Evolutionary conservation across 2,113 vertebrate genomes (phyloP).

Genomic region (Chaenocephalus aceratus): DNA sequence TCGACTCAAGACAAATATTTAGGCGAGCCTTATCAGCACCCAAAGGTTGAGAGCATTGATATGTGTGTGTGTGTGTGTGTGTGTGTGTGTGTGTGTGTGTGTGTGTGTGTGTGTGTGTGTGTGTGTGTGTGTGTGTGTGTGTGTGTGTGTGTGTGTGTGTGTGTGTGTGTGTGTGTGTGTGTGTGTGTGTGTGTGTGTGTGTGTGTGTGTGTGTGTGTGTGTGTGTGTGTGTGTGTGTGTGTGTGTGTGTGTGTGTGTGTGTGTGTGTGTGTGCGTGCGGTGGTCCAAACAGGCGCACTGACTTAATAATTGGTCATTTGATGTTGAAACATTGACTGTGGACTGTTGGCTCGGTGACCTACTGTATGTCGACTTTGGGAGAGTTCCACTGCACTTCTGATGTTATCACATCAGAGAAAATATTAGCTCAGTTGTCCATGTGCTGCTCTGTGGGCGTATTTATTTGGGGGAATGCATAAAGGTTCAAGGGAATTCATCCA

Average conservation of each 20-base stretch:
- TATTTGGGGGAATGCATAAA: conserved; percentile 6
- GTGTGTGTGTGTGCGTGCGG: conserved; percentile 1
- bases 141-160: neutral
- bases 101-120: neutral
- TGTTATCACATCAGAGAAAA: conserved; percentile 74
- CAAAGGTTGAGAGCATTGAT: conserved; percentile 19
- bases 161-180: neutral
- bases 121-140: conserved; percentile 1
- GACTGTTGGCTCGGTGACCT: conserved; percentile 45
- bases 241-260: neutral
- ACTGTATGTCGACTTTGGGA: conserved; percentile 59
- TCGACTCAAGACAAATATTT: conserved; percentile 66
- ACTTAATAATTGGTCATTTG: conserved; percentile 70
- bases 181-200: too few species aligned
- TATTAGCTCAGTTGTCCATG: conserved; percentile 45
- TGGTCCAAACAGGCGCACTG: conserved; percentile 58
- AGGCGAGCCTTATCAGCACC: conserved; percentile 47
- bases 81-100: neutral
- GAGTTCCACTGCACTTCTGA: conserved; percentile 59
- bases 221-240: neutral
- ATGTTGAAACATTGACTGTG: conserved; percentile 37
- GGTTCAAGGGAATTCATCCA: conserved; percentile 33
- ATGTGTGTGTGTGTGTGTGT: neutral
- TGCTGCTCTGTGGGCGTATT: conserved; percentile 10
- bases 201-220: too few species aligned